Percentiles rank a stretch among this genome's conserved stretches.
Evolutionary conservation across 2,113 vertebrate species (phyloP).

Genomic region (Apteryx owenii): DNA sequence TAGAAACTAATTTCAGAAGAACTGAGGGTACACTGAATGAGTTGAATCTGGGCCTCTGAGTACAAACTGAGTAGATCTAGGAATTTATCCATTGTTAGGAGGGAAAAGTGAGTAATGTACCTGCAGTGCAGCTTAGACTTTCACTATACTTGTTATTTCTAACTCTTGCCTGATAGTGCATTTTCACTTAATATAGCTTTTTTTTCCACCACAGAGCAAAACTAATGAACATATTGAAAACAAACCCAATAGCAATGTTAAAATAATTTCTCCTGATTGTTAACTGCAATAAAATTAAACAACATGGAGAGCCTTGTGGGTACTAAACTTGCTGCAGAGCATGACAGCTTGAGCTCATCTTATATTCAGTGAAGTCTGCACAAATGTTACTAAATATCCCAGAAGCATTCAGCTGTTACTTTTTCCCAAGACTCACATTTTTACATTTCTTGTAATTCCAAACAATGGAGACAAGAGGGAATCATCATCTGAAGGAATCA

Average conservation of each 20-base stretch:
- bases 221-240: not conserved
- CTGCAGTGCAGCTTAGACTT: not conserved
- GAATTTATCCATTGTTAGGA: not conserved
- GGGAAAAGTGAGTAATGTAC: not conserved
- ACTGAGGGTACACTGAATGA: not conserved
- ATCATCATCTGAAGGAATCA: not conserved
- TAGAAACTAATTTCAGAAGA: not conserved
- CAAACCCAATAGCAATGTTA: not conserved
- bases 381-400: slow-evolving; percentile 40
- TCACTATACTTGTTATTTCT: not conserved
- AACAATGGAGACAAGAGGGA: not conserved
- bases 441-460: slow-evolving; percentile 7
- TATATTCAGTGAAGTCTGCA: slow-evolving; percentile 30
- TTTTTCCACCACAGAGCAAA: not conserved
- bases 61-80: not conserved
- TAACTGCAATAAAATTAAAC: slow-evolving; percentile 21
- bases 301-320: not conserved
- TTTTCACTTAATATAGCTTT: not conserved
- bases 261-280: not conserved
- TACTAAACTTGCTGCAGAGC: slow-evolving; percentile 9
- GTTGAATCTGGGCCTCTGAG: not conserved
- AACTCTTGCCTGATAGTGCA: not conserved
- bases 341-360: slow-evolving; percentile 50
- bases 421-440: not conserved
- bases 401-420: slow-evolving; percentile 35